Conservation (phyloP, 30 jellyfish, hydroid and myxozoan genomes). For the Aurelia aurita region DNA sequence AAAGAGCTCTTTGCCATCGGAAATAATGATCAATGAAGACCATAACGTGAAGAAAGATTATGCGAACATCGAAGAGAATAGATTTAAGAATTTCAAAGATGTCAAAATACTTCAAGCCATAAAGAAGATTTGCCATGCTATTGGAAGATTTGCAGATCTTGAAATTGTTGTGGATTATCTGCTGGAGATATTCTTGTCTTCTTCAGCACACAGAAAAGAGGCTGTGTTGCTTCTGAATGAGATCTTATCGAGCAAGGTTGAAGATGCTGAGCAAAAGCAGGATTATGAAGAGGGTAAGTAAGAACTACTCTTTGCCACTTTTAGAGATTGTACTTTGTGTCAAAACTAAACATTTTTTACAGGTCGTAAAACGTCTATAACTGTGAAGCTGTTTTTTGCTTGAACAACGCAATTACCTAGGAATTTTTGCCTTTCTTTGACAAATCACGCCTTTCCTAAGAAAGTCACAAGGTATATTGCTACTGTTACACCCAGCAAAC, state of each 20-base stretch:
- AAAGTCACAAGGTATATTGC: no score
- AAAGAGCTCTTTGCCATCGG: constrained; percentile 26
- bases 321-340: no score
- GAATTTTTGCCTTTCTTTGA: no score
- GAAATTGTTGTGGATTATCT: constrained; percentile 75
- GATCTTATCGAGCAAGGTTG: constrained; percentile 40
- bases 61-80: background rate
- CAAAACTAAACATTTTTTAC: no score
- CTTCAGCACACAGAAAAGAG: constrained; percentile 67
- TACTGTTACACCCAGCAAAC: no score
- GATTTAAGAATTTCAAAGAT: constrained; percentile 75
- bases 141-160: constrained; percentile 75
- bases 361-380: no score
- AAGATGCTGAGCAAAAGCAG: no score
- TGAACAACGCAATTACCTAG: no score
- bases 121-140: constrained; percentile 45
- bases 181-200: constrained; percentile 59
- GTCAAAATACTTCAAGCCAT: constrained; percentile 31
- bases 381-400: no score
- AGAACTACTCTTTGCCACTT: no score
- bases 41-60: background rate
- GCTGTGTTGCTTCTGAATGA: constrained; percentile 72
- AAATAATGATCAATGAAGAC: background rate
- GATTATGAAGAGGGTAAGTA: no score
- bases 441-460: no score